Evolutionary conservation across 2,113 vertebrate species (phyloP).

Genomic region (Myrmecophaga tridactyla): DNA sequence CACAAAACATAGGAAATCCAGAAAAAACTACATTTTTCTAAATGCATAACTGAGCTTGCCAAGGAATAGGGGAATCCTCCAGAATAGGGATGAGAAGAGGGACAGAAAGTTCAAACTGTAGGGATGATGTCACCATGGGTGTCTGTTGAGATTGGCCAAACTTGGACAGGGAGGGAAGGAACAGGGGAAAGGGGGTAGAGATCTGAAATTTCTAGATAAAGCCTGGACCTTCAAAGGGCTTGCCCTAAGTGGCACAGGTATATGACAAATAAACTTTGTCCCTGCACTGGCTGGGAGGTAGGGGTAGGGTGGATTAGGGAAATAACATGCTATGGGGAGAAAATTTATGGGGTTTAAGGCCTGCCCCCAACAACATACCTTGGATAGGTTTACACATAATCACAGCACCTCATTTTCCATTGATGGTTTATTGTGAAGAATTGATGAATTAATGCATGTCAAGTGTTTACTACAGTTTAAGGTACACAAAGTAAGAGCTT

Average conservation of each 20-base stretch:
- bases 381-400: no score
- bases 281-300: no score
- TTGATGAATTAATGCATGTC: neutral
- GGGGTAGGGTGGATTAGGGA: no score
- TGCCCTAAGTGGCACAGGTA: neutral
- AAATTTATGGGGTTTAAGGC: neutral
- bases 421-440: neutral
- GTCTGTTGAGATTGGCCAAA: neutral
- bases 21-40: neutral
- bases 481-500: neutral
- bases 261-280: neutral
- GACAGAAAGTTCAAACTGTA: neutral
- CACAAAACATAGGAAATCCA: neutral
- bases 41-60: neutral
- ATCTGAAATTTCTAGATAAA: neutral
- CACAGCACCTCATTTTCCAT: neutral
- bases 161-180: neutral
- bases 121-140: neutral
- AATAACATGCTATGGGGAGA: neutral
- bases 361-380: neutral
- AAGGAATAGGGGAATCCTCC: neutral
- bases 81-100: neutral
- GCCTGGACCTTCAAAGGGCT: neutral
- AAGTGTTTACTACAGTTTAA: neutral
- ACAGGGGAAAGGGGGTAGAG: no score